Evolutionary conservation across 2,113 vertebrate species (phyloP), one percentile per base, ranked within the genome.

Genomic region (Anguilla japonica): DNA sequence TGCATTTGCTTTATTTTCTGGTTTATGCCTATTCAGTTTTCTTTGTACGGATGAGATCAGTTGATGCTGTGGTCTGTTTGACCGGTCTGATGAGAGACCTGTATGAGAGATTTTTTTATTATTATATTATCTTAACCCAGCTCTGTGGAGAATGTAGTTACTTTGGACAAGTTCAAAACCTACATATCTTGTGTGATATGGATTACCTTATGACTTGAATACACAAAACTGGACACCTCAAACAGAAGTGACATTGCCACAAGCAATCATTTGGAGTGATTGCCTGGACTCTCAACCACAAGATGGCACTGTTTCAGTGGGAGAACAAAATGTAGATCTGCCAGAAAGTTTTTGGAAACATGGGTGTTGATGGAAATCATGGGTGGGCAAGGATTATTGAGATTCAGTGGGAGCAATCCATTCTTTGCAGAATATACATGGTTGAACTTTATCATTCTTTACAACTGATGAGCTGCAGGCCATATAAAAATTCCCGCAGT

Each of bases 381-480:
- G 46, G 78, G 5, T 26, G 46, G 40, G 16, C 83, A 60, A 20
- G 14, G 2, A 20, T 60, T 60, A 20, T n/a, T 11, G 22, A 15
- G 41, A 39, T 60, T 13, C 29, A 0, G 14, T 8, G 46, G n/a
- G 82, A 83, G 40, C 18, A 43, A 80, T 80, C 75, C 79, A 46
- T 34, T 63, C 84, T 85, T n/a, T 85, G 84, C 84, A 85, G 53
- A 80, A 85, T 80, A 57, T 79, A 46, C 43, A 46, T 40, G 78
- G 78, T 8, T 26, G 22, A 81, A 46, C 22, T 81, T 46, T 6
- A 46, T 26, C 41, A 46, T 26, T 16, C 5, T 16, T 41, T 46
- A 41, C 4, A 46, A 18, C 22, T 81, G 41, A 46, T 26, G 40
- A 43, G 22, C 41, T 39, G 13, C 14, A 15, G 56, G 15, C 56